Conservation (phyloP, 2,797 vertebrate genomes). For the Pseudochirops corinnae region DNA sequence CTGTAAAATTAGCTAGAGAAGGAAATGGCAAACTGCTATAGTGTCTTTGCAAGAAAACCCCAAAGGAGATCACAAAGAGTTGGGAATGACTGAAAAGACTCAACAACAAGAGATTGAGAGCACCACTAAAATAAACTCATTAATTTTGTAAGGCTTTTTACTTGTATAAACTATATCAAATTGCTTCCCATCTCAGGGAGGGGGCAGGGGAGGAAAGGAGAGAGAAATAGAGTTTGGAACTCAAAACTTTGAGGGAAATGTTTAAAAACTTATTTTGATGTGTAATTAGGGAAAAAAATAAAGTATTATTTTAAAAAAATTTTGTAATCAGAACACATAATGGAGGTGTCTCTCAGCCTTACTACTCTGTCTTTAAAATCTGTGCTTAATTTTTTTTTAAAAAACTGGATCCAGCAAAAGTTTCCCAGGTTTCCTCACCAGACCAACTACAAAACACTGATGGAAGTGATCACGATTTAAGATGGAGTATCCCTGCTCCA, state of each 20-base stretch:
- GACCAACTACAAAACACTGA: neutral
- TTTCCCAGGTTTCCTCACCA: neutral
- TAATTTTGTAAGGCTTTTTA: neutral
- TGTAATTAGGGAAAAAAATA: neutral
- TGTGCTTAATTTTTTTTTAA: neutral
- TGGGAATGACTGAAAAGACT: too few species aligned
- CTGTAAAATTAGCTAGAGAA: neutral
- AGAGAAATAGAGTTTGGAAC: neutral
- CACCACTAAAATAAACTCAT: neutral
- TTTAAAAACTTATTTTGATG: neutral
- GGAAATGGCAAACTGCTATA: neutral
- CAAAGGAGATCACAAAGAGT: neutral
- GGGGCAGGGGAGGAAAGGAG: neutral
- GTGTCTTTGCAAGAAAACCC: neutral
- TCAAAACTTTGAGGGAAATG: neutral
- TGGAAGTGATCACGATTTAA: rapidly evolving
- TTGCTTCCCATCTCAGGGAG: too few species aligned
- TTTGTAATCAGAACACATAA: neutral
- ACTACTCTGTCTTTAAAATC: neutral
- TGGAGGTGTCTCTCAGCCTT: neutral
- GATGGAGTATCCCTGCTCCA: neutral
- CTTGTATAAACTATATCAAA: neutral
- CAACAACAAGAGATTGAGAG: neutral
- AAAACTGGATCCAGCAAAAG: neutral
- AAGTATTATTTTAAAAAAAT: neutral